Evolutionary conservation across 2,888 invertebrate species (phyloP).

Genomic region (Leucozona laternaria): DNA sequence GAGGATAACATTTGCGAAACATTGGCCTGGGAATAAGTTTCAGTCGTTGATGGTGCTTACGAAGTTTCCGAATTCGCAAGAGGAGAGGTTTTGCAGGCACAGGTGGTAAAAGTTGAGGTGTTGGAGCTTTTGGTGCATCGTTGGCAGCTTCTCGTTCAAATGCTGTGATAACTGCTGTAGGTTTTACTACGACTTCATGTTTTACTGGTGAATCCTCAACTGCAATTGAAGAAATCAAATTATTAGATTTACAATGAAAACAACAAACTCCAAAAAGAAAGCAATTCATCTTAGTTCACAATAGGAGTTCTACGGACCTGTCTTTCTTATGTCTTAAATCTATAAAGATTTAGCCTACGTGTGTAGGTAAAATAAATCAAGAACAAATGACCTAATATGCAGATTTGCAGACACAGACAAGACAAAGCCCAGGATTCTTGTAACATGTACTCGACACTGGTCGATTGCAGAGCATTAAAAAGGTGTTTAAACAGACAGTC

Average conservation of each 20-base stretch:
- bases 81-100: slow-evolving; percentile 53
- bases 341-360: too few relatives aligned
- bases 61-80: slow-evolving; percentile 30
- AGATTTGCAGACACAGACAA: too few relatives aligned
- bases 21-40: slow-evolving; percentile 18
- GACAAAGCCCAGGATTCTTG: too few relatives aligned
- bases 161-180: slow-evolving; percentile 44
- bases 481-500: not conserved
- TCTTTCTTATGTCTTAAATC: too few relatives aligned
- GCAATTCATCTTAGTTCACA: too few relatives aligned
- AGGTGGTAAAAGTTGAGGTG: not conserved
- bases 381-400: too few relatives aligned
- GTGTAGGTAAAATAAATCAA: too few relatives aligned
- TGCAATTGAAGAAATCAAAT: not conserved
- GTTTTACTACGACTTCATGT: slow-evolving; percentile 13
- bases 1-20: slow-evolving; percentile 63
- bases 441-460: too few relatives aligned
- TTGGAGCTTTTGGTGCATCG: not conserved
- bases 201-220: not conserved
- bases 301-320: too few relatives aligned
- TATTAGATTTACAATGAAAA: not conserved
- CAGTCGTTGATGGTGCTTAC: slow-evolving; percentile 9
- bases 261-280: too few relatives aligned
- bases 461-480: not conserved
- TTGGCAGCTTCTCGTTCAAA: slow-evolving; percentile 13